Evolutionary conservation across 2,888 invertebrate genomes (phyloP), one percentile per base, ranked within the genome.

Genomic region (Drosophila paracracens): DNA sequence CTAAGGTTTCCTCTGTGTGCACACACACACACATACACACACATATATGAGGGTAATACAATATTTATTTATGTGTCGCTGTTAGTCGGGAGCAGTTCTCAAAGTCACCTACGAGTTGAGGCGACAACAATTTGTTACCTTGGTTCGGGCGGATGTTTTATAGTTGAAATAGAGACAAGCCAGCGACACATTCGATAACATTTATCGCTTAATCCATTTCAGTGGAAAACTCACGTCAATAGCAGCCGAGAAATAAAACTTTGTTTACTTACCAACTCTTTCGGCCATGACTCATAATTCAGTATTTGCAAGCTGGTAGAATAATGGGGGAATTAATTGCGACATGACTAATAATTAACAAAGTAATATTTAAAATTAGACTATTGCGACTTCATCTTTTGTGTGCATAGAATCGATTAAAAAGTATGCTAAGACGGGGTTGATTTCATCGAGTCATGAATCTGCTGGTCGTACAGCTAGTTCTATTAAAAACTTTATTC

Each of bases 11-110:
- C 62, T 56, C 54, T 25, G 16, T 25, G 46, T 25, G 16, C n/a
- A 51, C 27, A 16, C 21, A 53, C n/a, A 16, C n/a, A 31, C 13
- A 31, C n/a, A 5, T 18, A 21, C n/a, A n/a, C 11, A 51, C 1
- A 16, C 1, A 16, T 6, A 6, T 6, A 11, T n/a, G 8, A 61
- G 59, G 74, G 89, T 88, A 89, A 89, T 85, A 88, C 54, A 88
- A 84, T 84, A 84, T 89, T 86, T 82, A 86, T 90, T 88, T 83
- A 74, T 66, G 43, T 67, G 67, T 70, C 79, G 48, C 76, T 43
- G 57, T 54, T 59, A 50, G 56, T 25, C 52, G 64, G 57, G 21
- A 57, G 56, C 64, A 53, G 54, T 35, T 69, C 59, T 66, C 59
- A 71, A 64, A 82, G 65, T 82, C 78, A 70, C 72, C 85, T 84